phyloP scores from a whole-genome alignment of 2,797 vertebrate species.

The Ciconia nigra region DNA sequence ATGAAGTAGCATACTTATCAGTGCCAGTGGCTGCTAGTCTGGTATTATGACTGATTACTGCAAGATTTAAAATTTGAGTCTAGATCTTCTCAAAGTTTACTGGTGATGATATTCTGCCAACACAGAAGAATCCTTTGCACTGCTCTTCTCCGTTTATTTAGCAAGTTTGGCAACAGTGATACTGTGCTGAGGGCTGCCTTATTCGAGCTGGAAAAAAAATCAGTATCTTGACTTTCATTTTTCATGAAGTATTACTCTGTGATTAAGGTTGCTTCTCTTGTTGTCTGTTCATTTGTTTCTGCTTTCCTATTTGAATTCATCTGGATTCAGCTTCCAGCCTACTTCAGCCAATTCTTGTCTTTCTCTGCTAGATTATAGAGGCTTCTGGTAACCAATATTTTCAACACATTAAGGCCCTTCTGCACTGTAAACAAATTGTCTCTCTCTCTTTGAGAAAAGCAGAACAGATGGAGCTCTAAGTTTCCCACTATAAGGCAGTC shows the following conservation, averaged over 20 bases:
- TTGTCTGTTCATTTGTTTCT: neutral
- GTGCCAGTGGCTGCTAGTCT: neutral
- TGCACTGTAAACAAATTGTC: neutral
- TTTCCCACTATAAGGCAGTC: neutral
- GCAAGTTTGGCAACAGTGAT: neutral
- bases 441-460: neutral
- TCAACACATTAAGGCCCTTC: neutral
- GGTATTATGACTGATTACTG: neutral
- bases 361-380: neutral
- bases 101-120: neutral
- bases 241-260: neutral
- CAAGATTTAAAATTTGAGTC: neutral
- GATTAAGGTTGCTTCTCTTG: neutral
- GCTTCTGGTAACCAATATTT: neutral
- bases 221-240: neutral
- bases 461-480: constrained; percentile 20
- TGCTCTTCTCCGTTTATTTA: neutral
- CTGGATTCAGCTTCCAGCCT: neutral
- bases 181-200: neutral
- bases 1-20: neutral
- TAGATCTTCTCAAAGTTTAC: neutral
- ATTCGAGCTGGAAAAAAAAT: neutral
- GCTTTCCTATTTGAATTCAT: neutral
- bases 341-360: neutral
- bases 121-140: neutral